Evolutionary conservation across 2,888 invertebrate species (phyloP), one percentile per base, ranked within the genome.

Genomic region (Chesias legatella): DNA sequence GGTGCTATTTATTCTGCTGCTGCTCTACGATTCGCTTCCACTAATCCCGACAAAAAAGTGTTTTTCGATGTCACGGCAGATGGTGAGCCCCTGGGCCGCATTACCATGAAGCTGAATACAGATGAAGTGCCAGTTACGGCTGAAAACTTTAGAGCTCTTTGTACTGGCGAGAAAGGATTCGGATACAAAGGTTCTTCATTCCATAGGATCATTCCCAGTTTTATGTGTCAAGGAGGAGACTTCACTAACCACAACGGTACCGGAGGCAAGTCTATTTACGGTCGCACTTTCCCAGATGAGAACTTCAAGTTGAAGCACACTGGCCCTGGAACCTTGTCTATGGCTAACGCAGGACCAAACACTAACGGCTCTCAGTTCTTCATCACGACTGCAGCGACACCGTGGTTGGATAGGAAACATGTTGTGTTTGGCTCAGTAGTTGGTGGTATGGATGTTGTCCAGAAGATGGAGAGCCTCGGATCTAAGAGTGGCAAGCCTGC

Each of bases 311-410:
- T 98, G 74, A 96, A 94, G 88, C 98, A 99, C 81, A 94, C 94
- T 42, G 95, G 94, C 47, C 92, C 96, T 47, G 98, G 98, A 67
- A 91, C 94, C 43, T 85, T 98, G 69, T 98, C 98, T 5, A 98
- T 98, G 98, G 98, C 98, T 39, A 98, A 98, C 80, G 95, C 97
- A 65, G 98, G 98, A 10, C 94, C 96, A 17, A 94, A 97, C 75
- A 98, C 98, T 52, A 98, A 98, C 79, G 98, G 98, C 36, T 97
- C 97, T 48, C 98, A 99, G 82, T 99, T 98, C 90, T 99, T 99
- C 82, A 93, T 99, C 62, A 97, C 97, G 51, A 96, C 97, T 52
- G 95, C 93, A 24, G 95, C 96, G 74, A 98, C 98, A 29, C 90
- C 93, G 31, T 99, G 98, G 98, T 89, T 98, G 68, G 97, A 98